A percentile compares a stretch with the other conserved stretches of the same genome.
These are phyloP conservation scores for Alentia gelatinosa DNA, from an alignment of 2,888 invertebrate genomes.

Conservation along the genomic window DNA sequence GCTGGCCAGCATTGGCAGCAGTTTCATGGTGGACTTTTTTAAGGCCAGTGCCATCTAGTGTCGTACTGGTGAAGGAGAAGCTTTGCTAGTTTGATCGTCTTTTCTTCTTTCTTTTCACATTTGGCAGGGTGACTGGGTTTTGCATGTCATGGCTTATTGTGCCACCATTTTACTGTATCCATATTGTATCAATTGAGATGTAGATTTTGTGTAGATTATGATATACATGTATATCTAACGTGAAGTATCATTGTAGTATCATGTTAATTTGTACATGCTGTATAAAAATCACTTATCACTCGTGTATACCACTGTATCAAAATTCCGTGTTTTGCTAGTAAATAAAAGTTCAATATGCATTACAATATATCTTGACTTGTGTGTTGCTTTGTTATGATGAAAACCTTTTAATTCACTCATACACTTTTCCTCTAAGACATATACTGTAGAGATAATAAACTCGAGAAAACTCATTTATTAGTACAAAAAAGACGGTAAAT, in stretches of 20 bases:
- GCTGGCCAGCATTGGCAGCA: background rate
- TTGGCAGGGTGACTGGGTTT: constrained; percentile 49
- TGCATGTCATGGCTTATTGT: constrained; percentile 35
- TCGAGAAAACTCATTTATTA: too few species aligned
- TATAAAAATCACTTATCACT: constrained; percentile 58
- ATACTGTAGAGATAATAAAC: too few species aligned
- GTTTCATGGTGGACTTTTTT: background rate
- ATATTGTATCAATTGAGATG: constrained; percentile 59
- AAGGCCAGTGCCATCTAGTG: background rate
- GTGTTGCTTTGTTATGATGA: too few species aligned
- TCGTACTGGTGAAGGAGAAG: background rate
- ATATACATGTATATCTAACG: constrained; percentile 51
- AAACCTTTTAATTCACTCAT: too few species aligned
- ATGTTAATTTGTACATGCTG: constrained; percentile 61
- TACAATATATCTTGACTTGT: constrained; percentile 35
- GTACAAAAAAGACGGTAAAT: too few species aligned
- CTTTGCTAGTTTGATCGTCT: constrained; percentile 46
- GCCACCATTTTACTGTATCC: constrained; percentile 53
- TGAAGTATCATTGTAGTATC: constrained; percentile 58
- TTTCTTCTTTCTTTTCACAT: background rate
- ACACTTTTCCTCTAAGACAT: too few species aligned
- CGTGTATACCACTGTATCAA: constrained; percentile 59
- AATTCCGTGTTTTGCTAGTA: constrained; percentile 60
- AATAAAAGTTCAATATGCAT: constrained; percentile 58
- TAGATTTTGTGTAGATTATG: constrained; percentile 60